Conservation (phyloP, 2,888 invertebrate species). For the Rotaria socialis region DNA sequence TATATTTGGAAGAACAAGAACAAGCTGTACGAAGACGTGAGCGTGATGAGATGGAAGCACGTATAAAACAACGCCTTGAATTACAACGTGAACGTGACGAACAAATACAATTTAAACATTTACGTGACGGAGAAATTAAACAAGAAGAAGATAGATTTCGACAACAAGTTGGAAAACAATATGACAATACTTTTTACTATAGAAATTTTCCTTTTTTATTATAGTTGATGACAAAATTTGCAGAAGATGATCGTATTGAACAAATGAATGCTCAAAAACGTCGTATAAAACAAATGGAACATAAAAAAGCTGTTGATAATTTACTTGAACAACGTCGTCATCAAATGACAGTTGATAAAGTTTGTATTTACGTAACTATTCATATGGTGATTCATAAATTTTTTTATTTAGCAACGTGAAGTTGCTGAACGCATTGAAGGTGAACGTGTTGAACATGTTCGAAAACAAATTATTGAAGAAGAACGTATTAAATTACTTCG, state of each 20-base stretch:
- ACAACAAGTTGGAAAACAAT: constrained; percentile 52
- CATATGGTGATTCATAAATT: not conserved
- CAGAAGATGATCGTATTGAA: constrained; percentile 66
- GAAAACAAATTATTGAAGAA: constrained; percentile 57
- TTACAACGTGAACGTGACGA: constrained; percentile 55
- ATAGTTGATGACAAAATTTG: constrained; percentile 63
- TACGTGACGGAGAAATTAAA: constrained; percentile 53
- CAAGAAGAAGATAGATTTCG: constrained; percentile 58
- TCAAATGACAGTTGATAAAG: constrained; percentile 52
- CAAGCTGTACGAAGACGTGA: constrained; percentile 39
- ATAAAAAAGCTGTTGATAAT: constrained; percentile 63
- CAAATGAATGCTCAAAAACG: constrained; percentile 63
- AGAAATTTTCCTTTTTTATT: not conserved
- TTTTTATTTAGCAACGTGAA: constrained; percentile 34
- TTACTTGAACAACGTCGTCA: constrained; percentile 62
- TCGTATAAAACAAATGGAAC: constrained; percentile 64
- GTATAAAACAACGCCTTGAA: constrained; percentile 54
- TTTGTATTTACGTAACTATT: not conserved
- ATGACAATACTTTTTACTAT: not conserved
- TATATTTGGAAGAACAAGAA: constrained; percentile 57
- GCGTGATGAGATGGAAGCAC: constrained; percentile 51
- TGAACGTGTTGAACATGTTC: constrained; percentile 52
- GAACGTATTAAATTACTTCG: constrained; percentile 56
- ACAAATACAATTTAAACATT: constrained; percentile 55
- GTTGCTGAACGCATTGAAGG: constrained; percentile 51